Evolutionary conservation across 64 coral and sea anemone species (phyloP), one percentile per base, ranked within the genome.

Genomic region (Actinia equina): DNA sequence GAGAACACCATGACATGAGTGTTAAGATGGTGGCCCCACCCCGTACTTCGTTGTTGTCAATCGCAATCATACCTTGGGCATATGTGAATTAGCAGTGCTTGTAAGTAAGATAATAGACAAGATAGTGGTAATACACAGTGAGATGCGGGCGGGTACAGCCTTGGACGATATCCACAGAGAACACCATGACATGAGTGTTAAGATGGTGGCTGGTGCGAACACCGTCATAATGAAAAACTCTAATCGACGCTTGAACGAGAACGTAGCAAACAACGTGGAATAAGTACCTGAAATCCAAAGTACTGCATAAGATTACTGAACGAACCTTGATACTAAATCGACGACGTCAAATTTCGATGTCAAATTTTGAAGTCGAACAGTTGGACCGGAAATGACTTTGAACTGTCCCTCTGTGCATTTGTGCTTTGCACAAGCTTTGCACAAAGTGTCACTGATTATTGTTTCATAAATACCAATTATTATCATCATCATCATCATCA

Each of bases 1-100:
- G 93, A 57, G 91, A 97, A 67, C 94, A 97, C 94, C 94, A 97
- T 2, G 94, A 97, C 15, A 97, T 88, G 4, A 93, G 52, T 10
- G 93, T 91, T 2, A 97, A 80, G 3, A 93, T 92, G 0, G 93
- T 86, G 0, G 91, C 82, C 30, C 30, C 30, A 37, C 30, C 30
- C 30, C 30, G 30, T 37, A 37, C 30, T 37, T 49, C 46, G 4
- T 49, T 49, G 46, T 49, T 49, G 30, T 37, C 1, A 37, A 49
- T 49, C 46, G 46, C 7, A 8, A 23, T 65, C 62, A 20, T 41
- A 74, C 78, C 78, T 81, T 81, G 13, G 49, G 78, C 78, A 81
- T 81, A 81, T 81, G 69, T 52, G 84, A 18, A 46, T 97, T 97
- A 45, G 90, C 88, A 1, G 91, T 88, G 26, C 91, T 84, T 3